These are phyloP conservation scores for Odontomyia ornata DNA, from an alignment of 2,888 invertebrate species.

Conservation along the genomic window DNA sequence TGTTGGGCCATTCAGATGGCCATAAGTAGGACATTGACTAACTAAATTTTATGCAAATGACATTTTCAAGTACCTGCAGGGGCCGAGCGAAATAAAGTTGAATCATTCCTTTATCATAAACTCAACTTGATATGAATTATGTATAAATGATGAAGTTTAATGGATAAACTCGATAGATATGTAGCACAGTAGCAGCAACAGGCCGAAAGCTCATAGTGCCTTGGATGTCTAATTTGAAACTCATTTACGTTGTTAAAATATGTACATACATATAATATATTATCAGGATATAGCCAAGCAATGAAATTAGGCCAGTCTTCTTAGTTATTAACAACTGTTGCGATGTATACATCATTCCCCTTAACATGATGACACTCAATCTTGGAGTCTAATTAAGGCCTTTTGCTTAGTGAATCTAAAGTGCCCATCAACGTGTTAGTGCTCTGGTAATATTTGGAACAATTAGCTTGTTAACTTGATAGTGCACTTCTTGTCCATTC, in stretches of 20 bases:
- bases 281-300: background rate
- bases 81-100: constrained; percentile 10
- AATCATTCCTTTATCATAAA: background rate
- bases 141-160: constrained; percentile 37
- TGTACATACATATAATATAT: background rate
- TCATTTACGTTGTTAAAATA: constrained; percentile 17
- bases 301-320: background rate
- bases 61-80: constrained; percentile 35
- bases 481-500: constrained; percentile 42
- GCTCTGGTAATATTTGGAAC: constrained; percentile 37
- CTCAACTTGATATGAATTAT: constrained; percentile 28
- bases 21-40: constrained; percentile 27
- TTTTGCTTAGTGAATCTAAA: constrained; percentile 40
- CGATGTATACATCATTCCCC: background rate
- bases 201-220: background rate
- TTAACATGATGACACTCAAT: constrained; percentile 40
- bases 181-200: background rate
- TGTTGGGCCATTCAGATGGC: constrained; percentile 28
- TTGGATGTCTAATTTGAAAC: constrained; percentile 29
- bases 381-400: constrained; percentile 30
- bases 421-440: constrained; percentile 25
- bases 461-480: constrained; percentile 39
- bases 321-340: constrained; percentile 39
- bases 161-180: background rate
- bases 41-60: constrained; percentile 41